Conservation (phyloP, 2,797 vertebrate genomes). For the Pseudochromis fuscus region DNA sequence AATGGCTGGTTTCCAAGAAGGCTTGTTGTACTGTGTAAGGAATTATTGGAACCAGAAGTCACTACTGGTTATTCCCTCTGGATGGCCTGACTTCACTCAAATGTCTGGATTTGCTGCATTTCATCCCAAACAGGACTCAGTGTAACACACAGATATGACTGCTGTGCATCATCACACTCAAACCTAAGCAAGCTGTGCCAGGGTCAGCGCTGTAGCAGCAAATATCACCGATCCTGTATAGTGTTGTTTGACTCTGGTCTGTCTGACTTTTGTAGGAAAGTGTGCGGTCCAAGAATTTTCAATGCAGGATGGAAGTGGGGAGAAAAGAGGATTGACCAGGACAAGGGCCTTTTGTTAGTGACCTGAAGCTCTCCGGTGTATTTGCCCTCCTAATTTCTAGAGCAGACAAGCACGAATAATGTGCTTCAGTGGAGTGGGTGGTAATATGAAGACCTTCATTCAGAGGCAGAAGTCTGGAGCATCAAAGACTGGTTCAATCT, state of each 20-base stretch:
- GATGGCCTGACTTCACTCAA: slow-evolving; percentile 87
- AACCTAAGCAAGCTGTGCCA: slow-evolving; percentile 87
- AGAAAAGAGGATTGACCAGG: slow-evolving; percentile 81
- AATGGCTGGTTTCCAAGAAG: slow-evolving; percentile 91
- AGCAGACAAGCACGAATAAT: slow-evolving; percentile 72
- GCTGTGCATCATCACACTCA: slow-evolving; percentile 73
- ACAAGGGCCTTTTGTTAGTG: slow-evolving; percentile 93
- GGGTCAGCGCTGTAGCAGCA: slow-evolving; percentile 77
- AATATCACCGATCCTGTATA: slow-evolving; percentile 86
- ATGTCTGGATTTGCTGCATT: slow-evolving; percentile 90
- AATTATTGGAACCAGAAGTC: slow-evolving; percentile 93
- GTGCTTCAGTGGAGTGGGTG: slow-evolving; percentile 66
- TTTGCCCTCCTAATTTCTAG: slow-evolving; percentile 68
- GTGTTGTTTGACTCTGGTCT: slow-evolving; percentile 85
- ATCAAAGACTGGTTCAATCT: slow-evolving; percentile 78
- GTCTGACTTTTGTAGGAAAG: slow-evolving; percentile 85
- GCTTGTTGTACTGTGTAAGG: slow-evolving; percentile 90
- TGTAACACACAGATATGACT: slow-evolving; percentile 84
- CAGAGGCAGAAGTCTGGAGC: slow-evolving; percentile 74
- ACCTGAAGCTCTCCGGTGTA: slow-evolving; percentile 80
- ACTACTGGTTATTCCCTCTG: slow-evolving; percentile 92
- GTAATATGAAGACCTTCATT: slow-evolving; percentile 77
- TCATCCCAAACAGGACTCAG: slow-evolving; percentile 83
- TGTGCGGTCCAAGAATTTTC: slow-evolving; percentile 76
- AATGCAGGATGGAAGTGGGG: slow-evolving; percentile 80